Percentiles rank a stretch among this genome's conserved stretches.
Conservation (phyloP, 1,140 invertebrate genomes). For the Heliconius hermathena region DNA sequence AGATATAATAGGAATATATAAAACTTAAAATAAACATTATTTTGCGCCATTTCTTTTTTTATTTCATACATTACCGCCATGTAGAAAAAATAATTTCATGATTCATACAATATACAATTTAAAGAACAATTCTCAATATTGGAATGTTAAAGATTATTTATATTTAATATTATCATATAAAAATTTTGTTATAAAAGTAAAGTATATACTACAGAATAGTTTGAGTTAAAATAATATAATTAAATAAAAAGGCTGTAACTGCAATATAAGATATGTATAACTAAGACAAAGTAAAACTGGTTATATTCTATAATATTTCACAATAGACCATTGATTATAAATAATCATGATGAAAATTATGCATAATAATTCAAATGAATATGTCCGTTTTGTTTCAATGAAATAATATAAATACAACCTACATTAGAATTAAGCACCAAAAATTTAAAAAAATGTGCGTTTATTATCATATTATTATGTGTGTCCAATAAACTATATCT, state of each 20-base stretch:
- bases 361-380: not conserved
- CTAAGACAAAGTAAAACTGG: too few species aligned
- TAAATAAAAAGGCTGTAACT: too few species aligned
- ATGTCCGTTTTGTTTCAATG: not conserved
- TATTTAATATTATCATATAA: not conserved
- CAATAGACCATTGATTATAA: too few species aligned
- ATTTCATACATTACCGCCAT: not conserved
- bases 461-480: not conserved
- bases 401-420: not conserved
- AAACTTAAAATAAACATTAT: not conserved
- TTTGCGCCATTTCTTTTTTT: not conserved
- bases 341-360: not conserved
- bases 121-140: not conserved
- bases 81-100: not conserved
- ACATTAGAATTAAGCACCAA: not conserved
- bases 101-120: not conserved
- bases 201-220: not conserved
- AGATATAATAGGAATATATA: slow-evolving; percentile 1
- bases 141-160: not conserved
- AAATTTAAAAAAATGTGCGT: not conserved
- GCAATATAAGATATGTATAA: too few species aligned
- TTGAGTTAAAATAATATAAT: too few species aligned
- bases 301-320: too few species aligned
- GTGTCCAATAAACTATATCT: too few species aligned
- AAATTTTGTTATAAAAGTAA: not conserved